These are phyloP conservation scores for Pseudopipra pipra DNA, from an alignment of 2,113 vertebrate genomes.

Conservation along the genomic window DNA sequence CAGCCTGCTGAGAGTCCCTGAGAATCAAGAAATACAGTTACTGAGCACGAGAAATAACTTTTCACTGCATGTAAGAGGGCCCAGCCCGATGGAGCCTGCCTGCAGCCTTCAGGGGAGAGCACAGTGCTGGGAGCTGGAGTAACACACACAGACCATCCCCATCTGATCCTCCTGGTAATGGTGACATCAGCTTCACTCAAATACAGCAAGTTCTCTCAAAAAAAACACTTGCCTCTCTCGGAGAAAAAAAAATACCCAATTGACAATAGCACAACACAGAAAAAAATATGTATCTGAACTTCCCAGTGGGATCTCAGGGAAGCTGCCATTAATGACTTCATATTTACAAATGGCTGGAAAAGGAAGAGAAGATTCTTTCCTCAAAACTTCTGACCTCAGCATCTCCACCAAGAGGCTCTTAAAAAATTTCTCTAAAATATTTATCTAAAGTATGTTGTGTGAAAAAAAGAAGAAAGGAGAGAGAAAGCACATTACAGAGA, in stretches of 20 bases:
- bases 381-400: not conserved
- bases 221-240: not conserved
- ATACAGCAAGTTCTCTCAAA: not conserved
- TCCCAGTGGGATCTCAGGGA: not conserved
- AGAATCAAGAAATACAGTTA: not conserved
- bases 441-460: not conserved
- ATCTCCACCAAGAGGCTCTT: not conserved
- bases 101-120: not conserved
- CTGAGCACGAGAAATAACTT: not conserved
- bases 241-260: not conserved
- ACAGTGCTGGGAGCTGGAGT: not conserved
- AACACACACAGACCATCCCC: not conserved
- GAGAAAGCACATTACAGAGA: not conserved
- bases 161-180: not conserved
- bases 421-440: not conserved
- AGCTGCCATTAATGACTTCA: not conserved
- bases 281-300: not conserved
- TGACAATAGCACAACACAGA: not conserved
- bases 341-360: not conserved
- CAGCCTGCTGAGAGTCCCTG: constrained; percentile 64
- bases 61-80: not conserved
- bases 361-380: not conserved
- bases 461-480: not conserved
- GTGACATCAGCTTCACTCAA: not conserved
- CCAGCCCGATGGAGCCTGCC: not conserved